These are phyloP conservation scores for cat (Felis catus) DNA, from an alignment of 2,113 vertebrate genomes.

Conservation along the genomic window DNA sequence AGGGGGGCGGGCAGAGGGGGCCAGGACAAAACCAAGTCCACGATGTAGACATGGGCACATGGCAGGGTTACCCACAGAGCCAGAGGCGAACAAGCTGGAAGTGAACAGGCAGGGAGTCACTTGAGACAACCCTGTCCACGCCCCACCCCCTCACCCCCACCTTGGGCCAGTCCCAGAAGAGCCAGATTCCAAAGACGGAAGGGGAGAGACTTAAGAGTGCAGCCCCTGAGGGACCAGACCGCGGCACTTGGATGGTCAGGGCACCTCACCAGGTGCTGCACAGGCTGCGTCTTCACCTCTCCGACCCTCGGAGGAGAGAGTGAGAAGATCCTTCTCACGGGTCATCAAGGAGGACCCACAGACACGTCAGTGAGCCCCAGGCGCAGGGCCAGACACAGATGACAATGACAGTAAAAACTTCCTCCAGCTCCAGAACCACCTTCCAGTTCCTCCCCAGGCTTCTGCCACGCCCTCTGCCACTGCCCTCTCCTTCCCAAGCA, in stretches of 20 bases:
- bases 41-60: background rate
- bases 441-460: background rate
- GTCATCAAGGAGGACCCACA: background rate
- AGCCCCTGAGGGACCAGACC: background rate
- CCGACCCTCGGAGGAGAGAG: fast-evolving
- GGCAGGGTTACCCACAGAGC: background rate
- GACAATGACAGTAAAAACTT: background rate
- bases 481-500: background rate
- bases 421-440: background rate
- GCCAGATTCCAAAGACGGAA: background rate
- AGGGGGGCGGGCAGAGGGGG: background rate
- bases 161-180: background rate
- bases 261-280: too few relatives aligned
- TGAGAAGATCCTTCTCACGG: background rate
- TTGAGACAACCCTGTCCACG: too few relatives aligned
- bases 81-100: too few relatives aligned
- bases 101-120: background rate
- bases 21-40: background rate
- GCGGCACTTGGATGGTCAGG: fast-evolving
- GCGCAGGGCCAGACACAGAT: background rate
- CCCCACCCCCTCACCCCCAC: too few relatives aligned
- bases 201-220: background rate
- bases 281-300: background rate
- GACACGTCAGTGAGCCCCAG: too few relatives aligned
- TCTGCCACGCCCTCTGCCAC: background rate